Base-by-base conservation (phyloP, 1,140 invertebrate genomes). In the Hycleus phaleratus region DNA sequence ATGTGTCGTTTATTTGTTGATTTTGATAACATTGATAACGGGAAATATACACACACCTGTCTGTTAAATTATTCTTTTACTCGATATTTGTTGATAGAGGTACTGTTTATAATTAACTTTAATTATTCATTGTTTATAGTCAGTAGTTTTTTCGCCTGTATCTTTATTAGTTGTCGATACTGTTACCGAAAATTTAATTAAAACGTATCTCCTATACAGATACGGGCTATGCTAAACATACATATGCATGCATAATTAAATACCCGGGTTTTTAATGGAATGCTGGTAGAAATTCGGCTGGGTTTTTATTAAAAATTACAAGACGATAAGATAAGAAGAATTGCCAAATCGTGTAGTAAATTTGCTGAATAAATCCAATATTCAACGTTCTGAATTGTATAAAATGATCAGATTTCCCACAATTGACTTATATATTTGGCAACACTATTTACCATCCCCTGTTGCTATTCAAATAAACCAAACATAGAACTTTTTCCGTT, bases 241-340 rank as follows among this genome's bases (percentile, higher is more conserved):
- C 18, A 40, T 39, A 47, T 49, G 49, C 53, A 61, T 61, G 53
- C 59, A 61, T 61, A 56, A 61, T 61, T 57, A 57, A 61, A 48
- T 46, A 61, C 59, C 59, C 59, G 42, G 18, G 0, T 38, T 48
- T 46, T 49, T 38, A 39, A 11, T 26, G 18, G 38, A 46, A 56
- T 60, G 43, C 58, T 43, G 53, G 58, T 56, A 49, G 38, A 58
- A 49, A 49, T 9, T 56, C 11, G 18, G 54, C 25, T 49, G 38
- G 26, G 49, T 50, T 50, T 32, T 12, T 47, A 47, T 47, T 12
- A 47, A 25, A 47, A 25, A 47, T 5, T 12, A 26, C 26, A 39
- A 49, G 32, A 11, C 25, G 10, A 49, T n/a, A 38, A 49, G 26
- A 32, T 32, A 25, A 9, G 12, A 49, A 26, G 26, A n/a, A 38